Evolutionary conservation across 2,113 vertebrate species (phyloP), one percentile per base, ranked within the genome.

Genomic region (Gasterosteus nipponicus): DNA sequence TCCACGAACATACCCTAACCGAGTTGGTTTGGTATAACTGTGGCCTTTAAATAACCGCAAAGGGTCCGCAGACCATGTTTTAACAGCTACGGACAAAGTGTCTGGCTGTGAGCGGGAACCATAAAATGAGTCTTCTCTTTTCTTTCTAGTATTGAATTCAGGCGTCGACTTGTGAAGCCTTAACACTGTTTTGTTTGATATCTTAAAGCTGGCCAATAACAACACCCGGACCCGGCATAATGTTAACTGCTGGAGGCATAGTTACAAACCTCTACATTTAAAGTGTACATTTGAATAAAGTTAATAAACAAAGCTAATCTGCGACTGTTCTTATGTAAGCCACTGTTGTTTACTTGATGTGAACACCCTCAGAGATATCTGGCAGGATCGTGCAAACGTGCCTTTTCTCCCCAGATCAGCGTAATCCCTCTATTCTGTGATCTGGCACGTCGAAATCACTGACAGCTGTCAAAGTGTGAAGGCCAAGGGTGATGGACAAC

Each of bases 401-500:
- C 10, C 54, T 58, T 67, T 63, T 81, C 69, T 69, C 65, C 53
- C 35, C 72, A 61, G 62, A 86, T 83, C 64, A 81, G 80, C 12
- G 14, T 77, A 87, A 84, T 87, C 78, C 57, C 72, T 71, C 69
- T 73, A 77, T 72, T 60, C 64, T 60, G 60, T 66, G 57, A 82
- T 83, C 66, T 77, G 16, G 51, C 53, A 9, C 76, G 81, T 79
- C 65, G 71, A 71, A 86, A 83, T 86, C 75, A 63, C 63, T 75
- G 84, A 85, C 87, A 91, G 81, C 84, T 89, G 88, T 91, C 87
- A 81, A 84, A 70, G 85, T 87, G 86, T 75, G 58, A 88, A 69
- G 73, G 78, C 74, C 68, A 58, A 57, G 33, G 57, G 75, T 77
- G 79, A 73, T 11, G 61, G 78, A 83, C 56, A 59, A 12, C 54